These are phyloP conservation scores for Actinia equina DNA, from an alignment of 64 coral and sea anemone species.

Conservation along the genomic window DNA sequence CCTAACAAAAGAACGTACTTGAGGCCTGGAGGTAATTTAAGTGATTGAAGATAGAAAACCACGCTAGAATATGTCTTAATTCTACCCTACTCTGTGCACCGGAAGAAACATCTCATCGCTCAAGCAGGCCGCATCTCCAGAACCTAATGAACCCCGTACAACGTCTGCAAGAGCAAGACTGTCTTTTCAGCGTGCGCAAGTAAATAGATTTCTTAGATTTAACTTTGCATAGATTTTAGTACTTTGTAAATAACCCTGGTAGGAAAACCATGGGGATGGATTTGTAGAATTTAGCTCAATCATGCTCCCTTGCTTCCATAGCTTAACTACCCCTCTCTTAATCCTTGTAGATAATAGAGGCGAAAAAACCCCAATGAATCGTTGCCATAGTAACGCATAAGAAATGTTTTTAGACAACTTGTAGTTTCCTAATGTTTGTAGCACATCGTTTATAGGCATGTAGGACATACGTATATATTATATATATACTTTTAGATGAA, in stretches of 20 bases:
- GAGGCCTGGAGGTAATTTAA: slow-evolving; percentile 10
- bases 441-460: not conserved
- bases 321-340: not conserved
- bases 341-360: not conserved
- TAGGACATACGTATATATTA: not conserved
- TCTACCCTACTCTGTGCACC: not conserved
- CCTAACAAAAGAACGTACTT: not conserved
- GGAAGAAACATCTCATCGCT: not conserved
- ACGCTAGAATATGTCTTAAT: not conserved
- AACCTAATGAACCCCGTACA: not conserved
- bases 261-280: not conserved
- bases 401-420: slow-evolving; percentile 1
- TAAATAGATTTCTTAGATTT: not conserved
- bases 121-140: not conserved
- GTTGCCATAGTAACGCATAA: not conserved
- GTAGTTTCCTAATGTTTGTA: slow-evolving; percentile 15
- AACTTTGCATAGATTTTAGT: slow-evolving; percentile 9
- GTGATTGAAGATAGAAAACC: slow-evolving; percentile 13
- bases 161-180: not conserved
- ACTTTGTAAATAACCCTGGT: not conserved
- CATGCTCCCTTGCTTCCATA: not conserved
- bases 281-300: not conserved
- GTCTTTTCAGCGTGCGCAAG: not conserved
- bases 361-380: not conserved
- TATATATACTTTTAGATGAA: not conserved